These are phyloP conservation scores for Leptinotarsa tumamoca DNA, from an alignment of 2,888 invertebrate genomes.

Conservation along the genomic window DNA sequence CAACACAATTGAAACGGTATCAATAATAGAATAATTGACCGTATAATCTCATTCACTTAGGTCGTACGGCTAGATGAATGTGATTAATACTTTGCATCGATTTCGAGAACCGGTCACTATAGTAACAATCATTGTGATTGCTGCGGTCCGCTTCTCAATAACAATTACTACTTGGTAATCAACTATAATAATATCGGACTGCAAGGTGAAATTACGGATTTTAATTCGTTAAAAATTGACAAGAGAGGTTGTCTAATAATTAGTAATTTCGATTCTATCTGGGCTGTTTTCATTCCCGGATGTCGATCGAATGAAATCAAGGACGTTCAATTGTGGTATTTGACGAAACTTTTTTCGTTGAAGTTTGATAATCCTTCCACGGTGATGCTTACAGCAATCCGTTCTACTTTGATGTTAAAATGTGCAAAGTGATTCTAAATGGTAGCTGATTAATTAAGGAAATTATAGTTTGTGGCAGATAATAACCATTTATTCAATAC, in stretches of 20 bases:
- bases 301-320: constrained; percentile 18
- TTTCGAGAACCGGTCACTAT: constrained; percentile 21
- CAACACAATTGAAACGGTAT: background rate
- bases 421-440: too few relatives aligned
- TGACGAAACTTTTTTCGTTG: background rate
- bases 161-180: constrained; percentile 19
- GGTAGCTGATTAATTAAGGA: too few relatives aligned
- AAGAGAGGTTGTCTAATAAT: constrained; percentile 26
- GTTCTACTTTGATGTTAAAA: too few relatives aligned
- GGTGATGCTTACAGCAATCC: too few relatives aligned
- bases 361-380: too few relatives aligned
- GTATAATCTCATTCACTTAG: constrained; percentile 22
- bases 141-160: constrained; percentile 16
- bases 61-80: constrained; percentile 19
- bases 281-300: constrained; percentile 19
- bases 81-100: constrained; percentile 8
- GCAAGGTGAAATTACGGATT: constrained; percentile 34
- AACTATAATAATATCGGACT: constrained; percentile 10
- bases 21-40: constrained; percentile 15
- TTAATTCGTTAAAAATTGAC: constrained; percentile 28
- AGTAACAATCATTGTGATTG: constrained; percentile 18
- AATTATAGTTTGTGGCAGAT: too few relatives aligned
- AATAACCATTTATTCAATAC: too few relatives aligned
- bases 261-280: constrained; percentile 24
- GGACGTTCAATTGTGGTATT: constrained; percentile 15